Evolutionary conservation across 2,797 vertebrate genomes (phyloP).

Genomic region (Microctenopoma stevenorrisi): DNA sequence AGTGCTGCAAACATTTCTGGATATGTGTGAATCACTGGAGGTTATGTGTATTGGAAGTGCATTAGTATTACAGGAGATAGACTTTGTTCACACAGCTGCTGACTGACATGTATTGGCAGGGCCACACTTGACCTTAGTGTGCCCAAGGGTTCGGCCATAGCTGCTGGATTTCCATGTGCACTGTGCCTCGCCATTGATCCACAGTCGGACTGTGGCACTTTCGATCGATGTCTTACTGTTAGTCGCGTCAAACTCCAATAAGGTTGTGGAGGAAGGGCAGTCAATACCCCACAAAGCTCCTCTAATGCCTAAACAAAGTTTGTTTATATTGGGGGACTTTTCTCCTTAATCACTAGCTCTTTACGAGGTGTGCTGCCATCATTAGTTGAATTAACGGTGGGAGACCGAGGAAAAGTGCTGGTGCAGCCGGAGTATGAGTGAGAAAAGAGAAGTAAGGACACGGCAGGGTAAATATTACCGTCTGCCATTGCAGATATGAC

Average conservation of each 20-base stretch:
- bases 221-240: conserved; percentile 60
- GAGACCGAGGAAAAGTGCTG: conserved; percentile 28
- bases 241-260: conserved; percentile 38
- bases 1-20: not conserved
- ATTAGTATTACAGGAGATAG: conserved; percentile 13
- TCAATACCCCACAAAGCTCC: conserved; percentile 66
- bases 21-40: conserved; percentile 5
- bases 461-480: conserved; percentile 57
- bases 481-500: conserved; percentile 55
- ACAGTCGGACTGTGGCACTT: conserved; percentile 33
- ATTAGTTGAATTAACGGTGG: conserved; percentile 62
- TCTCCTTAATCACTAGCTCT: conserved; percentile 67
- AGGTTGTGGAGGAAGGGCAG: conserved; percentile 49
- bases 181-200: conserved; percentile 53
- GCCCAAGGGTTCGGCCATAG: conserved; percentile 44
- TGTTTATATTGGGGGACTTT: conserved; percentile 59
- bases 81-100: conserved; percentile 9
- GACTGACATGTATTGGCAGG: conserved; percentile 51
- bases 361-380: conserved; percentile 56
- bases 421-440: not conserved
- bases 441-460: conserved; percentile 29
- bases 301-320: conserved; percentile 67
- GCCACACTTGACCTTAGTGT: conserved; percentile 42
- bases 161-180: conserved; percentile 41
- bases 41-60: conserved; percentile 12